These are phyloP conservation scores for Cololabis saira DNA, from an alignment of 2,113 vertebrate species.

Conservation along the genomic window DNA sequence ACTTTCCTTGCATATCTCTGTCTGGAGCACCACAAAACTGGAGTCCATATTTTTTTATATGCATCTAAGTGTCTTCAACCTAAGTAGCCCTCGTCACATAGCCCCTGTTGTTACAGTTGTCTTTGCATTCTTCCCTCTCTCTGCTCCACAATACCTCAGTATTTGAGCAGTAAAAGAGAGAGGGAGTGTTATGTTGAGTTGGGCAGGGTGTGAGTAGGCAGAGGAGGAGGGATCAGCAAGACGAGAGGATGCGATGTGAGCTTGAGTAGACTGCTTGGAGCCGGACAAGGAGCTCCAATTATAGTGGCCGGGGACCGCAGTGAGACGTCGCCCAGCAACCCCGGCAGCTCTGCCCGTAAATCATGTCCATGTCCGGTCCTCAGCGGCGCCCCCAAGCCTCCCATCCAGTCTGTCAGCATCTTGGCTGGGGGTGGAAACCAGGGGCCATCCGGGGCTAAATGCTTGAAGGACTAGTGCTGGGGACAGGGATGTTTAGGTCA, in stretches of 20 bases:
- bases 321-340: slow-evolving; percentile 74
- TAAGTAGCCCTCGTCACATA: slow-evolving; percentile 51
- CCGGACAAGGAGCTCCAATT: slow-evolving; percentile 74
- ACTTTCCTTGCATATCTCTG: slow-evolving; percentile 27
- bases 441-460: slow-evolving; percentile 11
- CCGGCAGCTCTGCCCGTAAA: slow-evolving; percentile 70
- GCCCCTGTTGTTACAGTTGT: slow-evolving; percentile 48
- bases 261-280: slow-evolving; percentile 76
- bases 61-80: slow-evolving; percentile 33
- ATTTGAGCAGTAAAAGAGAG: slow-evolving; percentile 13
- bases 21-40: slow-evolving; percentile 19
- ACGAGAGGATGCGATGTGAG: slow-evolving; percentile 56
- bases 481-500: slow-evolving; percentile 20
- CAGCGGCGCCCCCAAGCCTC: slow-evolving; percentile 58
- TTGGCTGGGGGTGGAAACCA: slow-evolving; percentile 26
- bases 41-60: slow-evolving; percentile 10
- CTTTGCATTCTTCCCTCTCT: slow-evolving; percentile 37
- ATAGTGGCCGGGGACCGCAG: slow-evolving; percentile 76
- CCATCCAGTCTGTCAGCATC: slow-evolving; percentile 63
- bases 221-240: slow-evolving; percentile 28
- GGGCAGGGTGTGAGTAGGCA: slow-evolving; percentile 11
- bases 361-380: slow-evolving; percentile 69
- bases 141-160: slow-evolving; percentile 25
- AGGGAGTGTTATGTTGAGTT: slow-evolving; percentile 22
- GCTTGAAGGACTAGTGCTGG: slow-evolving; percentile 10